Evolutionary conservation across 2,113 vertebrate genomes (phyloP), one percentile per base, ranked within the genome.

Genomic region (Rhinopomastus cyanomelas): DNA sequence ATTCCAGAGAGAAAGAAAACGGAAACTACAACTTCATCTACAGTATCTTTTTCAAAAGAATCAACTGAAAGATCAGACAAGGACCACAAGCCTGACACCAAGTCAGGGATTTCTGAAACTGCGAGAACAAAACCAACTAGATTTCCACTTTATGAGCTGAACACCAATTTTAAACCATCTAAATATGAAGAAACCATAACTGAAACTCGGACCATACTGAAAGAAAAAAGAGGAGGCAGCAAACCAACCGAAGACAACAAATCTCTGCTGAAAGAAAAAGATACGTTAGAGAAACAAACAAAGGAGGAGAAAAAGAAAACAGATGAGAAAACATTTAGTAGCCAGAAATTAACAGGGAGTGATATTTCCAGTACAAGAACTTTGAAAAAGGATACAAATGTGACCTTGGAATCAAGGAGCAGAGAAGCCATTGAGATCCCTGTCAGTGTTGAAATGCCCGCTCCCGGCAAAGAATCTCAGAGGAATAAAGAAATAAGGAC

Each of bases 1-100:
- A 73, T 95, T 52, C 96, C 97, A 5, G 96, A 97, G 25, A 86
- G 76, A 65, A 95, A 95, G 59, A 97, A 93, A 80, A 92, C 42
- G 2, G 96, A 96, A 57, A 92, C 85, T 62, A 92, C 93, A 11
- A 96, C 96, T 94, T 94, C 95, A 26, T 59, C 86, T 8, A 93
- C 95, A 18, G 30, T 83, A 8, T 77, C 69, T 62, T 46, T 89
- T 75, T 79, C 87, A 10, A 96, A 94, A 55, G 89, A 95, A 34
- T 88, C 96, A 12, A 8, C 68, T 42, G 93, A 64, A 32, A 95
- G 77, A 60, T 74, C 90, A 6, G 76, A 62, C 77, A 88, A 65
- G n/a, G 95, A 94, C 55, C 80, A 57, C 57, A 72, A 72, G 85
- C 74, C 49, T 30, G 78, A 74, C 4, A 25, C 21, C 30, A 86